A percentile compares a stretch with the other conserved stretches of the same genome.
Conservation (phyloP, 2,797 vertebrate genomes). For the Tenualosa thibaudeaui region DNA sequence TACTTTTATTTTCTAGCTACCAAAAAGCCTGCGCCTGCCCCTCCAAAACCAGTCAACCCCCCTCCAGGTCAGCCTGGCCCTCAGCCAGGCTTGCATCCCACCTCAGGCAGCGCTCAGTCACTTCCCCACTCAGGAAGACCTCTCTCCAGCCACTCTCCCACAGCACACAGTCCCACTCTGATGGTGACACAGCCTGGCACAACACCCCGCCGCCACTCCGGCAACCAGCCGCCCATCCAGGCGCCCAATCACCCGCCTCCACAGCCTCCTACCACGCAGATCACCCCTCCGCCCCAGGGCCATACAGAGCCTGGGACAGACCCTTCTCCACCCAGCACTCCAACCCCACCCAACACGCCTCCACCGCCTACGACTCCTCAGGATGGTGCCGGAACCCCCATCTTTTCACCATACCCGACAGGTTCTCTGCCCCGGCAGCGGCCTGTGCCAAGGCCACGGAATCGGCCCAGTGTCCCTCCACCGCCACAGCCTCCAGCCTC, state of each 20-base stretch:
- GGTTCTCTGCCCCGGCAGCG: constrained; percentile 84
- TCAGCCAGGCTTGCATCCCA: constrained; percentile 62
- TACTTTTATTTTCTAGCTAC: constrained; percentile 71
- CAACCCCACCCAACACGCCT: constrained; percentile 86
- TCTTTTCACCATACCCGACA: constrained; percentile 67
- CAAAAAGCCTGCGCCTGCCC: constrained; percentile 94
- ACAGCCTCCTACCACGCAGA: constrained; percentile 82
- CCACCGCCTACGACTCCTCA: constrained; percentile 62
- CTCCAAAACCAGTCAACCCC: constrained; percentile 90
- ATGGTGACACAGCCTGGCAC: constrained; percentile 70
- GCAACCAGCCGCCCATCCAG: constrained; percentile 84
- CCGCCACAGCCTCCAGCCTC: constrained; percentile 83
- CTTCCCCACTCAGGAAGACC: constrained; percentile 80
- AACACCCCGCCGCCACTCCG: constrained; percentile 81
- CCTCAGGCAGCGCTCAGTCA: constrained; percentile 69
- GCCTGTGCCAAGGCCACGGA: constrained; percentile 90
- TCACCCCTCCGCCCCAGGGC: constrained; percentile 62
- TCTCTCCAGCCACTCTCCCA: constrained; percentile 75
- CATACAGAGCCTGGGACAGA: constrained; percentile 65
- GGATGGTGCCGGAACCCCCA: constrained; percentile 58
- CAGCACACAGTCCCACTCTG: constrained; percentile 65
- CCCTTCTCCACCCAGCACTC: constrained; percentile 82
- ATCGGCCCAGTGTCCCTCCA: constrained; percentile 88
- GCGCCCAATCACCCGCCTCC: constrained; percentile 93
- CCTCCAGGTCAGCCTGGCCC: constrained; percentile 80